Conservation (phyloP, 2,797 vertebrate species). For the Bryconaethiops microstoma region DNA sequence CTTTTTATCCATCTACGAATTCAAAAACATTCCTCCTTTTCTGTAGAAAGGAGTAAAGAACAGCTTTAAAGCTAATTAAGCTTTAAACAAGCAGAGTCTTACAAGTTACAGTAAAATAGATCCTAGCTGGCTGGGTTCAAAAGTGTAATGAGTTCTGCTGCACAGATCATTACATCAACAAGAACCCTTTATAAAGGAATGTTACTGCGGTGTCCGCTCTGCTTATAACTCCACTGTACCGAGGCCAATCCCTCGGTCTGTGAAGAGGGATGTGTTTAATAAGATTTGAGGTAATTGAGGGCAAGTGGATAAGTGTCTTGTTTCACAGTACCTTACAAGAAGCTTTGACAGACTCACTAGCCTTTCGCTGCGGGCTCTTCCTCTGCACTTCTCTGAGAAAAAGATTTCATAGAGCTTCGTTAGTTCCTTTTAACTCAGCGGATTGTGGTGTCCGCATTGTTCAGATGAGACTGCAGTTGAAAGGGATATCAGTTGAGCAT, state of each 20-base stretch:
- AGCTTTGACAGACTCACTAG: constrained; percentile 7
- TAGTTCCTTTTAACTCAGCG: neutral
- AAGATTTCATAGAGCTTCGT: no score
- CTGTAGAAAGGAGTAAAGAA: neutral
- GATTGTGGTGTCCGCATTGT: neutral
- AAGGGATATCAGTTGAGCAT: neutral
- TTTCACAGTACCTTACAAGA: constrained; percentile 9
- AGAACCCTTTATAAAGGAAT: constrained; percentile 40
- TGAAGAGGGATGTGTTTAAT: constrained; percentile 59
- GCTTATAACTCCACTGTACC: neutral
- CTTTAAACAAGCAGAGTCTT: neutral
- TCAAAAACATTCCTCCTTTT: neutral
- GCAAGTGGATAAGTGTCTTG: constrained; percentile 56
- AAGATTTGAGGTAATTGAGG: constrained; percentile 60
- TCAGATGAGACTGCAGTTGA: neutral
- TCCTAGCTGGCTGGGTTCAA: neutral
- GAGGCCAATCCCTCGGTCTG: constrained; percentile 41
- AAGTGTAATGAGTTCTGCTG: constrained; percentile 12
- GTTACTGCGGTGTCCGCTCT: constrained; percentile 17
- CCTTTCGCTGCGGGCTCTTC: neutral
- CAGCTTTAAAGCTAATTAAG: neutral
- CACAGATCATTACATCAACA: constrained; percentile 14
- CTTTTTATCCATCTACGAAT: no score
- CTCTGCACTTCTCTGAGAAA: neutral
- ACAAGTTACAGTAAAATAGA: neutral